These are phyloP conservation scores for Oikopleura dioica DNA, from an alignment of 23 tunicate genomes.

Conservation along the genomic window DNA sequence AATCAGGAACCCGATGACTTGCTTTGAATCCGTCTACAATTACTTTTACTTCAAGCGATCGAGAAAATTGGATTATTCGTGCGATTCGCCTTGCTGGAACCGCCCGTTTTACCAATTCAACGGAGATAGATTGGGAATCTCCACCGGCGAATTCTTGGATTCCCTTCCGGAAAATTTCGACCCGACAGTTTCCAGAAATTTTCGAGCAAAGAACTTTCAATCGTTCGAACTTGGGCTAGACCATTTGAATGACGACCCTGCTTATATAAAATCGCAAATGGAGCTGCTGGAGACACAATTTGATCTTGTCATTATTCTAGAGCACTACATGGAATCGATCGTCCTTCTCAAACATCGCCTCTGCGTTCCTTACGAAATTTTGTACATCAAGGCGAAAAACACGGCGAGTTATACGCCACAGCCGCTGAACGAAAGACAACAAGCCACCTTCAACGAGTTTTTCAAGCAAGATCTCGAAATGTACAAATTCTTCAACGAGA, in stretches of 20 bases:
- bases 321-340: background rate
- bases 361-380: background rate
- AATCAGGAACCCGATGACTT: background rate
- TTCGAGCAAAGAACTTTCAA: conserved; percentile 12
- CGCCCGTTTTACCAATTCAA: background rate
- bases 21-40: background rate
- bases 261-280: background rate
- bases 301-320: background rate
- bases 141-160: background rate
- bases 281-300: background rate
- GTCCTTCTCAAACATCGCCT: background rate
- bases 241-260: background rate
- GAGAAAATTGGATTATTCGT: background rate
- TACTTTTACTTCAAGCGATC: background rate
- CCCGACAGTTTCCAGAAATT: background rate
- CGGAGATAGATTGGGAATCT: background rate
- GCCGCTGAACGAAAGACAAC: background rate
- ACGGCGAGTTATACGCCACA: background rate
- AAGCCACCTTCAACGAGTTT: background rate
- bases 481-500: too few species aligned
- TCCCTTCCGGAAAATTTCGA: background rate
- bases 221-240: background rate
- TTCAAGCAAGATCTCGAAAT: background rate
- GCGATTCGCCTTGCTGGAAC: conserved; percentile 12
- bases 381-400: background rate